These are phyloP conservation scores for Pungitius pungitius DNA, from an alignment of 2,113 vertebrate genomes.

Conservation along the genomic window DNA sequence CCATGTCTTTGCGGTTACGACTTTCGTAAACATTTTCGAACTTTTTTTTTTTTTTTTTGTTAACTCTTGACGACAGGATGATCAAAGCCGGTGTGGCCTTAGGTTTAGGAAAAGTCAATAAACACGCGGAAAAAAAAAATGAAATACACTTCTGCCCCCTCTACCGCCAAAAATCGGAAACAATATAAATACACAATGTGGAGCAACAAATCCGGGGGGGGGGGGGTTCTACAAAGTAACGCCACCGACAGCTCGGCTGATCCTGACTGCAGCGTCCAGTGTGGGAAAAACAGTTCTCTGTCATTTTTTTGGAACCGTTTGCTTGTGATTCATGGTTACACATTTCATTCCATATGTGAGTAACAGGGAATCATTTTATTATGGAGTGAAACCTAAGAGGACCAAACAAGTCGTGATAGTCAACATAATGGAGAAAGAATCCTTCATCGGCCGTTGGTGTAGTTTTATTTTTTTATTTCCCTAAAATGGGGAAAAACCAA, in stretches of 20 bases:
- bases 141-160: constrained; percentile 39
- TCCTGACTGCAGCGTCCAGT: constrained; percentile 37
- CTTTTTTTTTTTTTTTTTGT: constrained; percentile 30
- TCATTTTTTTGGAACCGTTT: constrained; percentile 60
- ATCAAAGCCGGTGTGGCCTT: constrained; percentile 27
- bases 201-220: constrained; percentile 53
- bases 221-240: constrained; percentile 55
- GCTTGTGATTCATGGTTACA: constrained; percentile 64
- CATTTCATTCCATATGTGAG: constrained; percentile 62
- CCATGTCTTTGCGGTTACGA: constrained; percentile 31
- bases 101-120: constrained; percentile 48
- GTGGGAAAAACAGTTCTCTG: constrained; percentile 52
- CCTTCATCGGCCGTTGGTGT: constrained; percentile 51
- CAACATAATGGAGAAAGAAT: constrained; percentile 51
- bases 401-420: constrained; percentile 37
- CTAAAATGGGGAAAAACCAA: constrained; percentile 21
- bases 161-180: constrained; percentile 48
- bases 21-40: constrained; percentile 27
- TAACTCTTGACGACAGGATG: constrained; percentile 19
- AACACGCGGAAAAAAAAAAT: constrained; percentile 42
- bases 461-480: constrained; percentile 48
- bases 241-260: constrained; percentile 53
- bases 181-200: constrained; percentile 51
- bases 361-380: constrained; percentile 65
- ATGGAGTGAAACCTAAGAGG: constrained; percentile 55